These are phyloP conservation scores for Sturnus vulgaris DNA, from an alignment of 2,113 vertebrate species.

Conservation along the genomic window DNA sequence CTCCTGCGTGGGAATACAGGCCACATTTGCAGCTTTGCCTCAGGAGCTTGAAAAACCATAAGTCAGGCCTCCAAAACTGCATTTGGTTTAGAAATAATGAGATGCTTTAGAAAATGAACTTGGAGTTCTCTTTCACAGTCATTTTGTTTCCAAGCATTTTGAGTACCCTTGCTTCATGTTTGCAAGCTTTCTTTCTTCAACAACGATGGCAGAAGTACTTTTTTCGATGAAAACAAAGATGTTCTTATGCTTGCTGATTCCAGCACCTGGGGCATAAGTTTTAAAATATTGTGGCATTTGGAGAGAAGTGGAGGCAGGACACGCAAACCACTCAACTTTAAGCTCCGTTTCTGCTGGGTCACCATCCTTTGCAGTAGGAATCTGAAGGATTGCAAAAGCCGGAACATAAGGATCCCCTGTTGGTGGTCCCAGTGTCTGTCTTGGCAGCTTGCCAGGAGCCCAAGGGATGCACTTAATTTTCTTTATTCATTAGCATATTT, in stretches of 20 bases:
- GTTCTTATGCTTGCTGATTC: conserved; percentile 21
- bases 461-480: conserved; percentile 66
- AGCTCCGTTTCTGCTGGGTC: neutral
- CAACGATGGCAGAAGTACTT: conserved; percentile 22
- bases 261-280: conserved; percentile 40
- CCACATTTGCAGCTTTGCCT: conserved; percentile 48
- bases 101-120: conserved; percentile 57
- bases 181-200: conserved; percentile 12
- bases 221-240: conserved; percentile 28
- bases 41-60: conserved; percentile 43
- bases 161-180: conserved; percentile 38
- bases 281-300: conserved; percentile 39
- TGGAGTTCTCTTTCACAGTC: conserved; percentile 28
- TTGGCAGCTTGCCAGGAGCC: conserved; percentile 55
- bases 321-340: neutral
- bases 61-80: conserved; percentile 37
- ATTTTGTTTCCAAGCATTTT: conserved; percentile 53
- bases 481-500: conserved; percentile 67
- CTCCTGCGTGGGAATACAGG: conserved; percentile 49
- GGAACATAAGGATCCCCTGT: conserved; percentile 47
- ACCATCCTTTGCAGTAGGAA: neutral
- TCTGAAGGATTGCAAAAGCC: conserved; percentile 24
- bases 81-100: conserved; percentile 55
- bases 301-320: neutral
- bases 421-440: conserved; percentile 54